Evolutionary conservation across 2,113 vertebrate species (phyloP).

Genomic region (Lutjanus erythropterus): DNA sequence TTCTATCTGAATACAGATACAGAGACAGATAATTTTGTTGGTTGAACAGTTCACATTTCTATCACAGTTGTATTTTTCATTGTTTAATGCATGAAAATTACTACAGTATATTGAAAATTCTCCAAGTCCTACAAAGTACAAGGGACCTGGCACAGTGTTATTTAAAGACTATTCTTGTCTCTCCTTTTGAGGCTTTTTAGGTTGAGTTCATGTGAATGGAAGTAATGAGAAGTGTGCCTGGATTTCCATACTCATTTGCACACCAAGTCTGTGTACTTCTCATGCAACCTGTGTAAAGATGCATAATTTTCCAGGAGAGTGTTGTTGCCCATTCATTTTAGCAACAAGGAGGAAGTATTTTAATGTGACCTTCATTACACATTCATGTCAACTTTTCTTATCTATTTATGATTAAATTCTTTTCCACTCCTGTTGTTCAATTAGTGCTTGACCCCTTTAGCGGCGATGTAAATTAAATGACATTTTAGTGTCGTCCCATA

Average conservation of each 20-base stretch:
- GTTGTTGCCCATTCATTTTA: conserved; percentile 86
- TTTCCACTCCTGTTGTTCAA: conserved; percentile 99
- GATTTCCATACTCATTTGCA: conserved; percentile 77
- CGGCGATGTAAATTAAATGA: conserved; percentile 99
- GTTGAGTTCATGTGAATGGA: conserved; percentile 55
- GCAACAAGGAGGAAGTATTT: conserved; percentile 89
- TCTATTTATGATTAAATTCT: conserved; percentile 97
- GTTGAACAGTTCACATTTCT: background rate
- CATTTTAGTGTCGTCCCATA: conserved; percentile 99
- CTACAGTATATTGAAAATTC: background rate
- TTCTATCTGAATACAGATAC: too few species aligned
- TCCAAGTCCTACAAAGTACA: conserved; percentile 17
- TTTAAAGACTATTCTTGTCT: conserved; percentile 38
- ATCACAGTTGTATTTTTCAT: background rate
- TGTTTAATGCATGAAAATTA: conserved; percentile 13
- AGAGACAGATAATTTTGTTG: too few species aligned
- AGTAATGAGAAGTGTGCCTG: conserved; percentile 64
- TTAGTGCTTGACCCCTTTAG: conserved; percentile 99
- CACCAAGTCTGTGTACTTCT: conserved; percentile 50
- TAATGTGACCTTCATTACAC: conserved; percentile 99
- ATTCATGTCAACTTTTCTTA: conserved; percentile 98
- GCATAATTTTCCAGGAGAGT: conserved; percentile 70
- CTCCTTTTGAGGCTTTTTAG: conserved; percentile 26
- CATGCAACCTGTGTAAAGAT: conserved; percentile 53
- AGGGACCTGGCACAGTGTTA: conserved; percentile 17